Evolutionary conservation across 2,113 vertebrate genomes (phyloP), one percentile per base, ranked within the genome.

Genomic region (Paratilapia polleni): DNA sequence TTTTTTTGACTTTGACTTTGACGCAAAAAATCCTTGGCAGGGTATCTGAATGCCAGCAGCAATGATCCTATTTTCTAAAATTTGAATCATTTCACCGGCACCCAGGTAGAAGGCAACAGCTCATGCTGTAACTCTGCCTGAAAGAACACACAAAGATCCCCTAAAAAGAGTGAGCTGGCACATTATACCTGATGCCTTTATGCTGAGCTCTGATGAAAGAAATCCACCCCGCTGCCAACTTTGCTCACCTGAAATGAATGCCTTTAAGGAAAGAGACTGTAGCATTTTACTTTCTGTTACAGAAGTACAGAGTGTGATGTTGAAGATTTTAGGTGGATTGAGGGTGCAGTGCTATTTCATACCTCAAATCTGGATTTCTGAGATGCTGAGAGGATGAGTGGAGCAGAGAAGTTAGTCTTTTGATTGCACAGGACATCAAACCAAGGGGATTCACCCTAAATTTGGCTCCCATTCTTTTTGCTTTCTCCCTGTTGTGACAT

Each of bases 51-150:
- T 83, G 86, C 83, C 73, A 11, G 78, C 82, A 85, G 92, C 91
- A 88, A 75, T 91, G 88, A 94, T 94, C 87, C 84, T 85, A 89
- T 95, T 93, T 90, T 84, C 80, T 91, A 75, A 91, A 94, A 93
- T 93, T 83, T 82, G 84, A 94, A 92, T 91, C 77, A 86, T 94
- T 94, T 91, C 59, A 82, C 82, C 70, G 2, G 86, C 87, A 77
- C 82, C 80, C 87, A 82, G 91, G 90, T 92, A 87, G 70, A 89
- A 90, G 66, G 80, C 82, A 68, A 24, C 17, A 10, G 78, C 83
- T 92, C 78, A 38, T 60, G 57, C 41, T 57, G 26, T 84, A 88
- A 86, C 78, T 58, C 47, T 61, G 61, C 82, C 84, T 90, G 83
- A 82, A 86, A 92, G 77, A 87, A 81, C 57, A 28, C 87, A 82